Conservation (phyloP, 2,888 invertebrate genomes). For the Caenorhabditis sp. region DNA sequence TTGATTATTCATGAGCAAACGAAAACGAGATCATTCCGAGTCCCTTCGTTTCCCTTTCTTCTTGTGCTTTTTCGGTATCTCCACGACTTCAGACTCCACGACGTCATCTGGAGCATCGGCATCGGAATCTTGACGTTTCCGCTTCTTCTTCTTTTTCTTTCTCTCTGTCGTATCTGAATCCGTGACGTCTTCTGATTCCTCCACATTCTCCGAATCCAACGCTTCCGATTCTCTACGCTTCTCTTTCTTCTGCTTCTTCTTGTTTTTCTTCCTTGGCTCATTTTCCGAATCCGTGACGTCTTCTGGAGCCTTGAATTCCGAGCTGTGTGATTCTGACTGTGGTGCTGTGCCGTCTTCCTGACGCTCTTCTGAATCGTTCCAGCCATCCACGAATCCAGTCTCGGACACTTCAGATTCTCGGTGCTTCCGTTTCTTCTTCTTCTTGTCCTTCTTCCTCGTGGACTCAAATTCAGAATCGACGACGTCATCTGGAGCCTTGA, state of each 20-base stretch:
- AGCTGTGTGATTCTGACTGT: neutral
- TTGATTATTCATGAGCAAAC: neutral
- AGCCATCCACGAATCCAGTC: too few relatives aligned
- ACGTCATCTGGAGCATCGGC: constrained; percentile 21
- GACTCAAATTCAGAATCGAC: neutral
- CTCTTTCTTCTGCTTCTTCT: neutral
- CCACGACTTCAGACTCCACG: neutral
- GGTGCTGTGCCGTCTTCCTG: too few relatives aligned
- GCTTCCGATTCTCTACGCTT: too few relatives aligned
- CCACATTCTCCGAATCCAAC: too few relatives aligned
- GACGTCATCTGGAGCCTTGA: constrained; percentile 4
- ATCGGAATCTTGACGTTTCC: neutral
- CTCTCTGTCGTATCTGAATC: too few relatives aligned
- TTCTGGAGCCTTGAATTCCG: neutral
- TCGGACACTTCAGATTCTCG: constrained; percentile 10
- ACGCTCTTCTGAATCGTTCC: too few relatives aligned
- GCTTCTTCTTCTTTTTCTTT: constrained; percentile 12
- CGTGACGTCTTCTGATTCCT: too few relatives aligned
- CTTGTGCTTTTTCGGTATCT: constrained; percentile 1
- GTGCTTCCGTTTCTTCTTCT: constrained; percentile 12
- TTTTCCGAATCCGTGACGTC: constrained; percentile 1
- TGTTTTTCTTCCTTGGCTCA: neutral
- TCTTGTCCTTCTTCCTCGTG: neutral
- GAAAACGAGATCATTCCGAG: constrained; percentile 10
- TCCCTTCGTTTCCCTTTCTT: constrained; percentile 3